Base-by-base conservation (phyloP, 2,113 vertebrate species). In the Isichthys henryi region DNA sequence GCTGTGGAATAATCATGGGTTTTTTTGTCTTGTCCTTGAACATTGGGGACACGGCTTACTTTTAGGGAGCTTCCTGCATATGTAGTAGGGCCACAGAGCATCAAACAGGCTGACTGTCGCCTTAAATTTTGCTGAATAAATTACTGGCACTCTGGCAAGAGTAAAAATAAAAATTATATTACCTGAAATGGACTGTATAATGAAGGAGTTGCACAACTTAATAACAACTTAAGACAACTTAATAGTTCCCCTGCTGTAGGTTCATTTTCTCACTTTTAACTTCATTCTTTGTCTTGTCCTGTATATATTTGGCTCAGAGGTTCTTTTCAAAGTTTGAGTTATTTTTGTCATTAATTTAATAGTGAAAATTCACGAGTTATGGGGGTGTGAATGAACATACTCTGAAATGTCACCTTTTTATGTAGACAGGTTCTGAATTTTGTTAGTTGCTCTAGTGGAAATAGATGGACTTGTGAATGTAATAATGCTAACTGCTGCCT, bases 191-290 rank as follows among this genome's bases (percentile, higher is more conserved):
- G 48, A 48, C 83, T 86, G 83, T 49, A 49, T 86, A 27, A 86
- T 86, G 46, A 86, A 86, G 83, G 45, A 86, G 35, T 80, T 80
- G 35, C 74, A 80, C 74, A 80, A 80, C 74, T 80, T 80, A 80
- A 80, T 35, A 80, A 80, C 74, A 80, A 80, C 70, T 77, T 77
- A 77, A 77, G 70, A 77, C 70, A 77, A 77, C 74, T 80, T 80
- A 80, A 80, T 80, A 80, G 35, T 43, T 80, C 74, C 74, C 74
- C 17, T 80, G 74, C 15, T 80, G 74, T 43, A 43, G 35, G 74
- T 80, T 74, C 70, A 74, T 74, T 74, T 74, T 35, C 70, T 74
- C 70, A 74, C 70, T 74, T 80, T 80, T 43, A 80, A 19, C 31
- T 80, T 80, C 74, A 80, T 17, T 74, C 19, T 74, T 80, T 80